These are phyloP conservation scores for Zaprionus davidi DNA, from an alignment of 1,140 invertebrate genomes.

Conservation along the genomic window DNA sequence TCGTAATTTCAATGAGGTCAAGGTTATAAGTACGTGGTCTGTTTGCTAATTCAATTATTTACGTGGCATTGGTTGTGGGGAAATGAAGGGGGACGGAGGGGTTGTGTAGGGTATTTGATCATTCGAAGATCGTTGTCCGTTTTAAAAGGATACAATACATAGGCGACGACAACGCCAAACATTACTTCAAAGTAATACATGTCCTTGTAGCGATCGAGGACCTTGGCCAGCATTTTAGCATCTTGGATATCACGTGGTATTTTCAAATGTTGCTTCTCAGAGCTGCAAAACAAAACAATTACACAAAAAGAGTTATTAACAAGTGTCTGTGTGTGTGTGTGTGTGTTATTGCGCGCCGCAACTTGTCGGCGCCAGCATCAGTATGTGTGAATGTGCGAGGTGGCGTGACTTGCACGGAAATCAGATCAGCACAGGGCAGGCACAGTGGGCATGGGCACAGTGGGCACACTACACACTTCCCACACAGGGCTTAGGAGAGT, in stretches of 20 bases:
- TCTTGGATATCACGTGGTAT: constrained; percentile 97
- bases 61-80: background rate
- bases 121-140: constrained; percentile 20
- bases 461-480: background rate
- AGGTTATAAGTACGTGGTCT: constrained; percentile 51
- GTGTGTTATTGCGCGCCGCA: constrained; percentile 8
- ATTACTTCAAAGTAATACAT: constrained; percentile 97
- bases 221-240: constrained; percentile 96
- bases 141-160: constrained; percentile 98
- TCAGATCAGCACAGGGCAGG: background rate
- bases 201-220: constrained; percentile 97
- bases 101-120: constrained; percentile 2
- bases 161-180: constrained; percentile 94
- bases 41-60: constrained; percentile 15
- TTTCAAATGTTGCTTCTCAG: constrained; percentile 95
- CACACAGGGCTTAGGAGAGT: background rate
- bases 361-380: background rate
- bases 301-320: constrained; percentile 24
- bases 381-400: constrained; percentile 38
- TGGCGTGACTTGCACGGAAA: constrained; percentile 59
- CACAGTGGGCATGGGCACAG: background rate
- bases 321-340: no score
- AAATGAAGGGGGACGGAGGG: background rate
- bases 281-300: constrained; percentile 87
- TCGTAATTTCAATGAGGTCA: constrained; percentile 57